Evolutionary conservation across 2,888 invertebrate genomes (phyloP).

Genomic region (Caenorhabditis sinica): DNA sequence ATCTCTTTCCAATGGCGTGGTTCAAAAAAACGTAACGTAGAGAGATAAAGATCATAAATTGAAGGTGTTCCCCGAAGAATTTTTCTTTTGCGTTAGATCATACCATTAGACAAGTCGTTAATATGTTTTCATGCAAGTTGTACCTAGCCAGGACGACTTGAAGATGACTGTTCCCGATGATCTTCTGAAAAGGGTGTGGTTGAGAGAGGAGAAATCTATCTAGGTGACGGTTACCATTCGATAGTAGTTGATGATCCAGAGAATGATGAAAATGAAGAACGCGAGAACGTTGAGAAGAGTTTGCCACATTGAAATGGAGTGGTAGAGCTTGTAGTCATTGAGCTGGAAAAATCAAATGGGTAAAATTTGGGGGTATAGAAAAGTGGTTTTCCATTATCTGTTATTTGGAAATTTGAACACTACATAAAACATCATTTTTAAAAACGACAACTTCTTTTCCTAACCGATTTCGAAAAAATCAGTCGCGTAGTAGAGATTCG

Average conservation of each 20-base stretch:
- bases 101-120: constrained; percentile 63
- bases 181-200: constrained; percentile 54
- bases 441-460: too few relatives aligned
- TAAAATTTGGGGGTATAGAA: too few relatives aligned
- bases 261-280: constrained; percentile 45
- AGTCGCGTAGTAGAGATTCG: too few relatives aligned
- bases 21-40: constrained; percentile 13
- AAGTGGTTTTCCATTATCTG: too few relatives aligned
- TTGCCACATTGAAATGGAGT: constrained; percentile 46
- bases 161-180: constrained; percentile 54
- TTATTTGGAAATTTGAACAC: too few relatives aligned
- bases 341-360: constrained; percentile 33
- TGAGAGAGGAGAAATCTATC: not conserved
- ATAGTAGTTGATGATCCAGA: constrained; percentile 58
- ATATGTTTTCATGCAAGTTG: constrained; percentile 63
- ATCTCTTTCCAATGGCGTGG: constrained; percentile 19
- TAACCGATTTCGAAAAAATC: too few relatives aligned
- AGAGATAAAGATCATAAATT: constrained; percentile 48
- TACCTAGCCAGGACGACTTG: constrained; percentile 60
- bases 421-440: too few relatives aligned
- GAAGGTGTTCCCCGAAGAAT: constrained; percentile 41
- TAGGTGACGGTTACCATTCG: constrained; percentile 40
- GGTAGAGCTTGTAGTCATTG: constrained; percentile 51
- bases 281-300: constrained; percentile 47
- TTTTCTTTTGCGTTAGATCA: not conserved